Base-by-base conservation (phyloP, 2,113 vertebrate species). In the Haemorhous mexicanus region DNA sequence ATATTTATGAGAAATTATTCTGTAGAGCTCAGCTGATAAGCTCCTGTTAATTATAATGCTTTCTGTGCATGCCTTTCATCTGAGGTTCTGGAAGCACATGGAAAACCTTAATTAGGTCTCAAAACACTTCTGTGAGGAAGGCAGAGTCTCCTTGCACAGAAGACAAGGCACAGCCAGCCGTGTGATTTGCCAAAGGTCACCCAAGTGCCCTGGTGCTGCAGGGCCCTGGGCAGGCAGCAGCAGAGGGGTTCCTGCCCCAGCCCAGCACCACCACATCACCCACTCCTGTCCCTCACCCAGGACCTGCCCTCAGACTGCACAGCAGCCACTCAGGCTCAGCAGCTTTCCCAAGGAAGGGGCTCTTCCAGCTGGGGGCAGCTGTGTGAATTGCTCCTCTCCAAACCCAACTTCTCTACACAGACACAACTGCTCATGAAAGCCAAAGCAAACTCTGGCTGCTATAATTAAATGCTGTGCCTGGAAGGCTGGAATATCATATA, bases 61-160 rank as follows among this genome's bases (percentile, higher is more conserved):
- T 95, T 93, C 85, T 70, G 33, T 84, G 56, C 33, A 52, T 17
- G 55, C 26, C 72, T 93, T 96, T 86, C 90, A 90, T 95, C 61
- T 78, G 68, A 92, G 28, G 52, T 68, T 94, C 85, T 92, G 58
- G 49, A 93, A 95, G 33, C 26, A 15, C 76, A 75, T 75, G 47
- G 64, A 93, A 96, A 96, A 90, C 59, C 79, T 93, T 96, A 93
- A 95, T 91, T 91, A 96, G 92, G 87, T 91, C 94, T 96, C 94
- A 83, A 70, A 96, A 61, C 84, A 85, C 77, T 28, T 7, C 56
- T 72, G 72, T 50, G 76, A 93, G 77, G 68, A 70, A 92, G 55
- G 83, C 49, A 58, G 35, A 83, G 39, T 69, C 73, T 75, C 87
- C 61, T 28, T 35, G 78, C 70, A 61, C 64, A 56, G 39, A 81